Conservation (phyloP, 2,797 vertebrate genomes). For the Labroides dimidiatus region DNA sequence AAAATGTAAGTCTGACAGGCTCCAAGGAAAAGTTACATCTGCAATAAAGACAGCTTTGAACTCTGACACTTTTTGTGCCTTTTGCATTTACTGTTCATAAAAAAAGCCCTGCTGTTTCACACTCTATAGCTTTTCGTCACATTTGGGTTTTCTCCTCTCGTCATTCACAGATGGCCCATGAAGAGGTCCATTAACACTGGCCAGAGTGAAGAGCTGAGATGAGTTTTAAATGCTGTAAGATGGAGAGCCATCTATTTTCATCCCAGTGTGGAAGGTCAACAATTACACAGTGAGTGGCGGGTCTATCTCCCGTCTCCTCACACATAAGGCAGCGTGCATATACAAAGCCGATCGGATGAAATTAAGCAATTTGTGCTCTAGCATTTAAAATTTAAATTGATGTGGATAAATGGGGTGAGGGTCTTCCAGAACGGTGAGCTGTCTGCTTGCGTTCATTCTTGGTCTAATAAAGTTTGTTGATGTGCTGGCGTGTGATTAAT, state of each 20-base stretch:
- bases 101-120: conserved; percentile 51
- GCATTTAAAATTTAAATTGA: conserved; percentile 72
- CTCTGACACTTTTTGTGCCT: conserved; percentile 27
- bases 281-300: conserved; percentile 43
- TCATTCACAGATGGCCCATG: conserved; percentile 67
- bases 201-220: conserved; percentile 60
- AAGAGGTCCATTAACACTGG: conserved; percentile 72
- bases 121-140: conserved; percentile 53
- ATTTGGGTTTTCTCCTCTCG: conserved; percentile 54
- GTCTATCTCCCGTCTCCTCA: conserved; percentile 23
- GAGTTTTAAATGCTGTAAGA: conserved; percentile 69
- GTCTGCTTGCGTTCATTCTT: conserved; percentile 61
- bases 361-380: conserved; percentile 42
- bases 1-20: neutral
- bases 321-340: conserved; percentile 36
- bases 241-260: conserved; percentile 58
- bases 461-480: conserved; percentile 75
- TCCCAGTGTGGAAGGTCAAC: conserved; percentile 63
- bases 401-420: conserved; percentile 58
- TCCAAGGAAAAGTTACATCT: conserved; percentile 9
- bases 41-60: conserved; percentile 24
- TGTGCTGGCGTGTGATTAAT: conserved; percentile 75
- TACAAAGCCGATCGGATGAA: conserved; percentile 56
- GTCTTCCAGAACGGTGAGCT: conserved; percentile 47
- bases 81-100: conserved; percentile 45